Conservation (phyloP, 1,140 invertebrate species). For the Drosophila cardini region DNA sequence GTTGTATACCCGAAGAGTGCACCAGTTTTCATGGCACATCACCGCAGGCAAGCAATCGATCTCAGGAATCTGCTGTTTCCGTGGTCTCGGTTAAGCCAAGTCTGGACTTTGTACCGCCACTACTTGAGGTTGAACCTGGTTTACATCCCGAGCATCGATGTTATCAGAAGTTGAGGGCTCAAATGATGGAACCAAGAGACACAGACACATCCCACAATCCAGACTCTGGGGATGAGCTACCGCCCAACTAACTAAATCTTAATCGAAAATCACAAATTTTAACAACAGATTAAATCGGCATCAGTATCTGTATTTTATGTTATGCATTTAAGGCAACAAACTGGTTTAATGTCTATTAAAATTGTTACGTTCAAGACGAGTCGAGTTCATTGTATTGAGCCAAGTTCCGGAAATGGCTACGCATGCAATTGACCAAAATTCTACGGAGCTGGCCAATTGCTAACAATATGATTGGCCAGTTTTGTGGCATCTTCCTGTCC, state of each 20-base stretch:
- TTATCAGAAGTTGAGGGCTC: slow-evolving; percentile 53
- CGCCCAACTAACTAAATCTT: background rate
- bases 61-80: background rate
- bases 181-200: background rate
- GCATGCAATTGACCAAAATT: background rate
- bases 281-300: background rate
- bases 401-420: slow-evolving; percentile 19
- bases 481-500: slow-evolving; percentile 28
- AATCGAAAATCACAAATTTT: background rate
- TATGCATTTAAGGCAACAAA: slow-evolving; percentile 20
- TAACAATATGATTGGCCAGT: slow-evolving; percentile 46
- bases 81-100: background rate
- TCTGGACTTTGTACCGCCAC: background rate
- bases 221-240: background rate
- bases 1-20: background rate
- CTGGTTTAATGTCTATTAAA: slow-evolving; percentile 26
- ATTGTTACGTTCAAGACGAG: slow-evolving; percentile 14
- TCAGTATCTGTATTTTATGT: slow-evolving; percentile 20
- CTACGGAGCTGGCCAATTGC: background rate
- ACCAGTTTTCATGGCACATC: background rate
- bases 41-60: background rate
- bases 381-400: background rate
- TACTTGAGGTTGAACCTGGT: slow-evolving; percentile 39
- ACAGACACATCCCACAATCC: background rate
- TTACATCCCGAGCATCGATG: slow-evolving; percentile 45